Base-by-base conservation (phyloP, 1,140 invertebrate genomes). In the Tenebrio molitor region DNA sequence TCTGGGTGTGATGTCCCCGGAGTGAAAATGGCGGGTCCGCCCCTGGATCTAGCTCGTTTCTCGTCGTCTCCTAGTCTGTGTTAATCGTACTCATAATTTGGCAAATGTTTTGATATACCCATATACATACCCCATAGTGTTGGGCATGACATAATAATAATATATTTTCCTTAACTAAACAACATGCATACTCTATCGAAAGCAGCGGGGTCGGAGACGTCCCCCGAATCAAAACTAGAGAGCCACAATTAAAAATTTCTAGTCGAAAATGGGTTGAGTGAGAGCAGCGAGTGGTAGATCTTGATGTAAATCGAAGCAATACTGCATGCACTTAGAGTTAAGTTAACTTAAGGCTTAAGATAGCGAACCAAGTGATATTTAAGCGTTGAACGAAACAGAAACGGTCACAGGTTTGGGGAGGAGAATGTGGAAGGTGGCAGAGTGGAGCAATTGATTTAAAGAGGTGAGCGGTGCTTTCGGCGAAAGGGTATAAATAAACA, bases 151-250 rank as follows among this genome's bases (percentile, higher is more conserved):
- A 16, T 29, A 29, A 29, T 50, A 21, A 36, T 65, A 39, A 39
- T 62, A 12, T 19, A 62, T 70, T 70, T 62, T 62, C 34, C 46
- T 62, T 50, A 41, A 70, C 12, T 3, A 53, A 14, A 64, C 36
- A 25, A 74, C 73, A 74, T 74, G 73, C 73, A 74, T 74, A 74
- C 73, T 71, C 73, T 74, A 74, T 71, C 23, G 15, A 33, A 72
- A 39, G 25, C 25, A 29, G 25, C 25, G 25, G 25, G 25, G 25
- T 29, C 3, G 3, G 25, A 4, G 3, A 19, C 19, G 15, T 21
- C 2, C 17, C 15, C 17, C 16, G 19, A 65, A 42, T 65, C 64
- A 65, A 72, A 72, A 16, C 15, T 1, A 10, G 34, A 72, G 50
- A 33, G 17, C 44, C 58, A 53, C 23, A 58, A 58, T 58, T 29